phyloP scores from a whole-genome alignment of 30 jellyfish, hydroid and myxozoan species.

The Pelagia noctiluca region DNA sequence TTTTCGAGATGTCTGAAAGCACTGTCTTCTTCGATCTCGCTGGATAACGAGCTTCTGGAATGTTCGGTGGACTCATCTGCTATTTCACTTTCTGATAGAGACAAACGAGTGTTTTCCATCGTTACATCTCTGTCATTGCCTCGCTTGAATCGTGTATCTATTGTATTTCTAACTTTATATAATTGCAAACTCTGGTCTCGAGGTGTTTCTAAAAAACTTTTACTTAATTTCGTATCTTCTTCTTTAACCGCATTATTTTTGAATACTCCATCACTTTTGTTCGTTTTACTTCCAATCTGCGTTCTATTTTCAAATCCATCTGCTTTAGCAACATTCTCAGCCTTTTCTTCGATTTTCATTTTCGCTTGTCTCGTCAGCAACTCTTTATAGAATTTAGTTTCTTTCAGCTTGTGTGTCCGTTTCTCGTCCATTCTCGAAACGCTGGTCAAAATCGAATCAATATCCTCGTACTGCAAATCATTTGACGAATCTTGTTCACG shows the following conservation, averaged over 20 bases:
- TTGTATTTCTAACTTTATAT: no score
- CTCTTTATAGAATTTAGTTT: constrained; percentile 77
- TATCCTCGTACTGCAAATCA: constrained; percentile 77
- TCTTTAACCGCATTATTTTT: no score
- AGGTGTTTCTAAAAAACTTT: no score
- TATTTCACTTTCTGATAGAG: constrained; percentile 49
- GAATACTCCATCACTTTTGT: no score
- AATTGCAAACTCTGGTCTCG: no score
- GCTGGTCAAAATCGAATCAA: constrained; percentile 89
- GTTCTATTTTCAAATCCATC: neutral
- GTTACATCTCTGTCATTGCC: neutral
- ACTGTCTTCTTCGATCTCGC: no score
- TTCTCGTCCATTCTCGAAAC: constrained; percentile 95
- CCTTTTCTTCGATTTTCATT: no score
- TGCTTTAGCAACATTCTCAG: no score
- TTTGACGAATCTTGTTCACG: constrained; percentile 51
- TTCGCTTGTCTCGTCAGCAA: constrained; percentile 30
- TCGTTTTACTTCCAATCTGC: no score
- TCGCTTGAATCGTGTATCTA: no score
- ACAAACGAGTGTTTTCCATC: constrained; percentile 21
- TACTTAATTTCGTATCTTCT: no score
- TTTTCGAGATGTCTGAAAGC: neutral
- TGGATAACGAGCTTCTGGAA: no score
- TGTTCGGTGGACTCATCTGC: neutral
- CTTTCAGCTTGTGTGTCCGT: constrained; percentile 59